Percentiles rank a stretch among this genome's conserved stretches.
These are phyloP conservation scores for Rhinichthys osculus DNA, from an alignment of 2,797 vertebrate genomes.

Conservation along the genomic window DNA sequence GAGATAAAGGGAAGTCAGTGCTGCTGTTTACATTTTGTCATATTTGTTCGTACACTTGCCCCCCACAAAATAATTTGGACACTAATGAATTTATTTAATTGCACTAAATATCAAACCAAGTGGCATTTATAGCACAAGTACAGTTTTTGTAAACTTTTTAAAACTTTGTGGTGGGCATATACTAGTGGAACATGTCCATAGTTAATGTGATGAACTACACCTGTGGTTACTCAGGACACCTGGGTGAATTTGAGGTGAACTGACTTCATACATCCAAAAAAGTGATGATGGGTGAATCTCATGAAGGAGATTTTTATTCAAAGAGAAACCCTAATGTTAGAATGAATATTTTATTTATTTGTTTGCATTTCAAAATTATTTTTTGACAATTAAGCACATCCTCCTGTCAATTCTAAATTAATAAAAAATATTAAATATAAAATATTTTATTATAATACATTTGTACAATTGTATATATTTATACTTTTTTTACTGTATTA, in stretches of 20 bases:
- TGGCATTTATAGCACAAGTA: background rate
- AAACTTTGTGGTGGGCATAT: background rate
- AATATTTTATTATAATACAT: background rate
- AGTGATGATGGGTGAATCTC: background rate
- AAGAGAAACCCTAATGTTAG: background rate
- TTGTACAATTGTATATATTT: background rate
- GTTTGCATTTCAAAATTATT: background rate
- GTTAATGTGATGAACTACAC: background rate
- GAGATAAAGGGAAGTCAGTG: background rate
- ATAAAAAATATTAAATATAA: background rate
- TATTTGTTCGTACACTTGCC: background rate
- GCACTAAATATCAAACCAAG: background rate
- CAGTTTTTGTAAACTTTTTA: background rate
- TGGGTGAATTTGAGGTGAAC: background rate
- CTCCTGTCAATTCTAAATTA: background rate
- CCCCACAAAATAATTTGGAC: background rate
- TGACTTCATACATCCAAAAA: background rate
- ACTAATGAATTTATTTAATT: background rate
- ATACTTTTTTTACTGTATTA: background rate
- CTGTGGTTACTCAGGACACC: background rate
- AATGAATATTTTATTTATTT: background rate
- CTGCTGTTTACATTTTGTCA: background rate
- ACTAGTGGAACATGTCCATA: background rate
- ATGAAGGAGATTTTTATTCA: background rate
- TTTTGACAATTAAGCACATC: background rate